Conservation (phyloP, 2,888 invertebrate species). For the Calephelis perditalis region DNA sequence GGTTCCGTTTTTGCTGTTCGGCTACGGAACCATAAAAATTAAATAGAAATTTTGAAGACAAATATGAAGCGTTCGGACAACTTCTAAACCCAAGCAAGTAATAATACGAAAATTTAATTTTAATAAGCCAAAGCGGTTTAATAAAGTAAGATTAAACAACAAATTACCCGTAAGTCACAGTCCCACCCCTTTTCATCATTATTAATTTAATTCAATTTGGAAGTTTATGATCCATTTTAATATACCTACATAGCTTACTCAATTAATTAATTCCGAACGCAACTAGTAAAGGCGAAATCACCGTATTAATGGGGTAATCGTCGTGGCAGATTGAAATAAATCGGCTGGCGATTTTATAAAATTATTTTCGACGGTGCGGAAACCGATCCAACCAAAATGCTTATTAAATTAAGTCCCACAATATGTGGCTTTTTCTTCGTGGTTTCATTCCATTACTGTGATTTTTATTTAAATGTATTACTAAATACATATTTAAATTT, state of each 20-base stretch:
- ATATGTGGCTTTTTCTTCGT: conserved; percentile 5
- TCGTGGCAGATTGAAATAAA: conserved; percentile 25
- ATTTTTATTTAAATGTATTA: neutral
- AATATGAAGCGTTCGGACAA: neutral
- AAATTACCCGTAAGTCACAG: conserved; percentile 5
- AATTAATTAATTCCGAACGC: conserved; percentile 28
- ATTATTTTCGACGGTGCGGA: conserved; percentile 25
- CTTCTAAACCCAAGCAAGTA: neutral
- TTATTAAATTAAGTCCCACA: conserved; percentile 15
- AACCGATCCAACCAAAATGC: conserved; percentile 26
- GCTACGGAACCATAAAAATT: too few species aligned
- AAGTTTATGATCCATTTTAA: conserved; percentile 19
- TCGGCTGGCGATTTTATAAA: conserved; percentile 26
- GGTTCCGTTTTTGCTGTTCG: too few species aligned
- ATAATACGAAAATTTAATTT: conserved; percentile 1
- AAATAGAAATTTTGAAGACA: neutral
- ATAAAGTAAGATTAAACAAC: conserved; percentile 1
- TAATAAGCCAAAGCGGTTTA: conserved; percentile 1
- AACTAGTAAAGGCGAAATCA: conserved; percentile 24
- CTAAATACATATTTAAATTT: too few species aligned
- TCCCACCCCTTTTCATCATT: conserved; percentile 3
- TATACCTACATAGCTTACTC: conserved; percentile 24
- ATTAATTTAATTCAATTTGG: conserved; percentile 6
- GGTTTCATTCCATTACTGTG: conserved; percentile 6
- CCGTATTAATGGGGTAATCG: conserved; percentile 27